Conservation (phyloP, 2,888 invertebrate species). For the Clepsis dumicolana region DNA sequence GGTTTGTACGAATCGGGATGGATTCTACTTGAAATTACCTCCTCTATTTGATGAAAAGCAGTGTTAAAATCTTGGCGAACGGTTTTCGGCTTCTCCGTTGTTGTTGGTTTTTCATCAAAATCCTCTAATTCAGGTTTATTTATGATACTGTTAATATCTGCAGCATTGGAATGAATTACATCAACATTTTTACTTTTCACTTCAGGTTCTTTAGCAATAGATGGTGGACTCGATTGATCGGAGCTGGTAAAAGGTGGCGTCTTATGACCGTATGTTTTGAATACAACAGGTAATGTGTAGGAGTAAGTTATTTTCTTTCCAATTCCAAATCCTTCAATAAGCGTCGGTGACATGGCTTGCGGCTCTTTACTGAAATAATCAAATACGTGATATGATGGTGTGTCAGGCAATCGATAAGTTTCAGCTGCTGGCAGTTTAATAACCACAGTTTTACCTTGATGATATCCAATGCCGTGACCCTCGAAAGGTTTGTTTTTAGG, state of each 20-base stretch:
- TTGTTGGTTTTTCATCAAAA: slow-evolving; percentile 4
- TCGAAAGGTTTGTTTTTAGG: slow-evolving; percentile 76
- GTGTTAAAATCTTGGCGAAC: slow-evolving; percentile 53
- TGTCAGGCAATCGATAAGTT: slow-evolving; percentile 65
- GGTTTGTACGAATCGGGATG: slow-evolving; percentile 54
- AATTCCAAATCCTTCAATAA: slow-evolving; percentile 64
- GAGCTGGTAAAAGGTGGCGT: slow-evolving; percentile 18
- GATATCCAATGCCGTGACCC: slow-evolving; percentile 80
- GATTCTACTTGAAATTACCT: slow-evolving; percentile 60
- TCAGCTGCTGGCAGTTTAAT: slow-evolving; percentile 75
- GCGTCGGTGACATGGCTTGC: slow-evolving; percentile 68
- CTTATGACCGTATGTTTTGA: slow-evolving; percentile 45
- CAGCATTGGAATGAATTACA: slow-evolving; percentile 7
- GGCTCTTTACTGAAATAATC: slow-evolving; percentile 80
- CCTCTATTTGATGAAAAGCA: slow-evolving; percentile 59
- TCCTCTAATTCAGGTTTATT: slow-evolving; percentile 14
- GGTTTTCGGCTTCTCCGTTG: slow-evolving; percentile 34
- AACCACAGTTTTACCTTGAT: slow-evolving; percentile 81
- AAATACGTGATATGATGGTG: slow-evolving; percentile 70
- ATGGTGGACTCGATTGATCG: slow-evolving; percentile 1
- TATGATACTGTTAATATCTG: slow-evolving; percentile 9
- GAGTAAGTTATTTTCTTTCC: slow-evolving; percentile 63
- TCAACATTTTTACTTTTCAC: slow-evolving; percentile 16
- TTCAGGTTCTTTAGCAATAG: slow-evolving; percentile 28
- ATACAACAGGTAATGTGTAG: slow-evolving; percentile 50